Evolutionary conservation across 2,797 vertebrate genomes (phyloP), one percentile per base, ranked within the genome.

Genomic region (Channa striata): DNA sequence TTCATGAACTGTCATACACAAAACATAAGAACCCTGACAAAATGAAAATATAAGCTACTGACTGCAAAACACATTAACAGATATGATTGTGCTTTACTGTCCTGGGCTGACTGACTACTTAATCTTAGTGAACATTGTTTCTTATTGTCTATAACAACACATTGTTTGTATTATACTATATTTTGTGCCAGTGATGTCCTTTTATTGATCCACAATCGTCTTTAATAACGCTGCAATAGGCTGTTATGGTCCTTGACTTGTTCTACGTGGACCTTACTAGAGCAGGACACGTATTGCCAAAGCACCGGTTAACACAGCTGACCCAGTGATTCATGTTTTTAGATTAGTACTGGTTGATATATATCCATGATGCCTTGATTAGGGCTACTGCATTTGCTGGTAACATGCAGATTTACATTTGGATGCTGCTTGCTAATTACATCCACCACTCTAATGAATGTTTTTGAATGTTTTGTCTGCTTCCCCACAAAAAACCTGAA

Each of bases 81-180:
- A 20, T 59, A 59, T 30, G 52, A 51, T 53, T 62, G 37, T 64
- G 72, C 59, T 50, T 57, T 57, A 40, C 37, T 47, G 12, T 64
- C 21, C 11, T 7, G 42, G 60, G 69, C 67, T 84, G 74, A 83
- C 61, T 60, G 68, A 62, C 61, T 59, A 52, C 65, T 70, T 78
- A 63, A 72, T 85, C 69, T 79, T 58, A 42, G 62, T 74, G 59
- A 84, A 30, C 52, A n/a, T 54, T 0, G 6, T 39, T 57, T 33
- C 57, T 69, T 39, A 51, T 78, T 56, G 23, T 39, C 17, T 46
- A 50, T 14, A 68, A 85, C 40, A 77, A 33, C 46, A 21, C 0
- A 1, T 1, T 39, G 65, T 75, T 81, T 52, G 54, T 44, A 20
- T 62, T 69, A 48, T 52, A 62, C 44, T 42, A 43, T 48, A 51